Evolutionary conservation across 2,888 invertebrate species (phyloP).

Genomic region (Drosophila sordidula): DNA sequence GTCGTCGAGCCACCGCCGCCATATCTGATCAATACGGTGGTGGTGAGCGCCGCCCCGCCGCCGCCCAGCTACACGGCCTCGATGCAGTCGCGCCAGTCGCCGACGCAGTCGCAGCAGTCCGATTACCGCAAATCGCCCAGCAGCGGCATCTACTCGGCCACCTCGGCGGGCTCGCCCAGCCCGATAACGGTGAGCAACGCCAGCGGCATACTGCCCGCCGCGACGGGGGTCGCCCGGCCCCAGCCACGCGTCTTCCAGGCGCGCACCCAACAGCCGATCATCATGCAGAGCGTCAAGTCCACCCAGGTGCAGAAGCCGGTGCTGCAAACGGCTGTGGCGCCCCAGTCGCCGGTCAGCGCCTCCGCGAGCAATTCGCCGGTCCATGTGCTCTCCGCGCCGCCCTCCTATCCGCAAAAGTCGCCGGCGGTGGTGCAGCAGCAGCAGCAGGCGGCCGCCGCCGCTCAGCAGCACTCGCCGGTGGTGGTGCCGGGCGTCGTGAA

Average conservation of each 20-base stretch:
- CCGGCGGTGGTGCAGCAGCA: conserved; percentile 84
- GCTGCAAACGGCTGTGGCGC: conserved; percentile 97
- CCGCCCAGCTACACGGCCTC: conserved; percentile 94
- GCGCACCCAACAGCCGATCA: conserved; percentile 95
- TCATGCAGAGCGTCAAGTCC: conserved; percentile 98
- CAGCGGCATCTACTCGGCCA: conserved; percentile 94
- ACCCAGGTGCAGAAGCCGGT: conserved; percentile 98
- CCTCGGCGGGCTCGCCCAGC: conserved; percentile 93
- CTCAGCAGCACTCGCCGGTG: conserved; percentile 84
- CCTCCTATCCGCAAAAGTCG: conserved; percentile 92
- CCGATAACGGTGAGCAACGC: conserved; percentile 90
- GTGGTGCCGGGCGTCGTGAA: conserved; percentile 82
- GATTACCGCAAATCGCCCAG: conserved; percentile 94
- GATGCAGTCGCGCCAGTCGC: conserved; percentile 94
- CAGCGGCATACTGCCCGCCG: conserved; percentile 86
- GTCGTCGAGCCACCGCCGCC: conserved; percentile 91
- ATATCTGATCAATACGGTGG: conserved; percentile 86
- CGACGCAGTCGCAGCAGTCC: conserved; percentile 89
- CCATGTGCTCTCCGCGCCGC: conserved; percentile 88
- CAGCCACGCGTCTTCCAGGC: conserved; percentile 95
- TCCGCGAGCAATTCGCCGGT: conserved; percentile 85
- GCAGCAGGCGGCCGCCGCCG: conserved; percentile 85
- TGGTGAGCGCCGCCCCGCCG: conserved; percentile 79
- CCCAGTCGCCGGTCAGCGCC: conserved; percentile 90
- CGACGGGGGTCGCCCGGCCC: conserved; percentile 86